phyloP scores from a whole-genome alignment of 1,140 invertebrate genomes.

The Wiebesia pumilae region DNA sequence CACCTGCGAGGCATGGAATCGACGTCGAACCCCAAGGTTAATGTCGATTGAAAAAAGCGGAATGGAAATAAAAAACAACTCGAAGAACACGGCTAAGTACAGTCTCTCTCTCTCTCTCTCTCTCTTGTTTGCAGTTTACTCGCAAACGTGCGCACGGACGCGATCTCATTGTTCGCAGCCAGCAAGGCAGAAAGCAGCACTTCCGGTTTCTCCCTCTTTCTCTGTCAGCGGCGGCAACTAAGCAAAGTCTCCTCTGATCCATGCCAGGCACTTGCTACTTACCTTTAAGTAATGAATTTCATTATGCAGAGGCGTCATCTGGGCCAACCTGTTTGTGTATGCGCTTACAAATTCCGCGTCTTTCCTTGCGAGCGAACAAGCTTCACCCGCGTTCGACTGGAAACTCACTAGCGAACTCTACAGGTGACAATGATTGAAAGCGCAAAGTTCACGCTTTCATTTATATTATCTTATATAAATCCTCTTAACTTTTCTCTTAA shows the following conservation, averaged over 20 bases:
- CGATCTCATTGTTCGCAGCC: slow-evolving; percentile 67
- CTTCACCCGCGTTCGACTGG: not conserved
- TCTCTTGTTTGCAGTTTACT: slow-evolving; percentile 8
- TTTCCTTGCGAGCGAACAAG: not conserved
- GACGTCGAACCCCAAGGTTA: slow-evolving; percentile 35
- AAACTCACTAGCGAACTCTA: not conserved
- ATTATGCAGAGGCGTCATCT: slow-evolving; percentile 2
- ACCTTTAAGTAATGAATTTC: slow-evolving; percentile 36
- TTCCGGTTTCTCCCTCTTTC: slow-evolving; percentile 65
- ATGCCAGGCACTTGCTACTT: slow-evolving; percentile 12
- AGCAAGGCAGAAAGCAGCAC: slow-evolving; percentile 68
- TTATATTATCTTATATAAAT: no score
- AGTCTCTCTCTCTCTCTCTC: not conserved
- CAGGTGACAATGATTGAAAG: not conserved
- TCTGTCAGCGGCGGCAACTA: slow-evolving; percentile 13
- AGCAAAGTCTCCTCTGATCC: slow-evolving; percentile 10
- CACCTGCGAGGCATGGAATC: slow-evolving; percentile 44
- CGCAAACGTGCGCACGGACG: not conserved
- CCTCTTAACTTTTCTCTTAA: no score
- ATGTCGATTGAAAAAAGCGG: slow-evolving; percentile 41
- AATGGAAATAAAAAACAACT: slow-evolving; percentile 26
- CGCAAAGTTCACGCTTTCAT: no score
- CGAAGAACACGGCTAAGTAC: slow-evolving; percentile 25
- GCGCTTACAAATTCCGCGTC: not conserved
- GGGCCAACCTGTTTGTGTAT: not conserved